These are phyloP conservation scores for Hedya salicella DNA, from an alignment of 2,888 invertebrate species.

Conservation along the genomic window DNA sequence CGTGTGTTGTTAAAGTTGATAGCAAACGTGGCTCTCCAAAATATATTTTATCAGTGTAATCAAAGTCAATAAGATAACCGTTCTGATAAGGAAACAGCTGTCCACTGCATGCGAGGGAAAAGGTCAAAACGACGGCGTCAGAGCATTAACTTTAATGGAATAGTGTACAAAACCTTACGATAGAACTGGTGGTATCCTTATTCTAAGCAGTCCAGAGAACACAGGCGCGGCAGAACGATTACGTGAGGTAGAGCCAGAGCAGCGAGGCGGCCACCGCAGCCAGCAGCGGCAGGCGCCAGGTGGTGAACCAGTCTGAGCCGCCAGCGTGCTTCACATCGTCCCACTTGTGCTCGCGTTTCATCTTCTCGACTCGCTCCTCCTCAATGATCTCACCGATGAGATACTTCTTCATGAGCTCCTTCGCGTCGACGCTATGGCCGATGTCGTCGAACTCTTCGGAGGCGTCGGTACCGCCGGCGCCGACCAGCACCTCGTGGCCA, in stretches of 20 bases:
- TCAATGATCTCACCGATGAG: constrained; percentile 92
- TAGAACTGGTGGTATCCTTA: not conserved
- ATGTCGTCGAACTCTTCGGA: constrained; percentile 98
- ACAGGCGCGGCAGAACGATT: not conserved
- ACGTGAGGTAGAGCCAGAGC: constrained; percentile 26
- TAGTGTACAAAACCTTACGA: constrained; percentile 27
- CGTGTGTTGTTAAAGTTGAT: not conserved
- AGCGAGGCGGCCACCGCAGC: constrained; percentile 6
- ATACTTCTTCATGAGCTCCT: constrained; percentile 95
- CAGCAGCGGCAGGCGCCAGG: constrained; percentile 25
- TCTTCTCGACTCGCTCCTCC: constrained; percentile 47
- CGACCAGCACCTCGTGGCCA: constrained; percentile 96
- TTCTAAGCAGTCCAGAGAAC: constrained; percentile 5
- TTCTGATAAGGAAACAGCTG: constrained; percentile 1
- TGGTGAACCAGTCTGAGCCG: not conserved
- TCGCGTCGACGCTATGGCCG: constrained; percentile 98
- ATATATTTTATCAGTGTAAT: not conserved
- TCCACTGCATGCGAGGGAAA: not conserved
- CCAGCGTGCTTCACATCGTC: constrained; percentile 51
- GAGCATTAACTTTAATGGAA: constrained; percentile 24
- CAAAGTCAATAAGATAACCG: constrained; percentile 5
- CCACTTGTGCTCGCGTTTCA: constrained; percentile 43
- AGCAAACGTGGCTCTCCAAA: not conserved
- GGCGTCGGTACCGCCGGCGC: constrained; percentile 94
- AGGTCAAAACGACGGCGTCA: constrained; percentile 19